Percentiles rank a stretch among this genome's conserved stretches.
phyloP scores from a whole-genome alignment of 2,797 vertebrate genomes.

The Rhadinocentrus ornatus region DNA sequence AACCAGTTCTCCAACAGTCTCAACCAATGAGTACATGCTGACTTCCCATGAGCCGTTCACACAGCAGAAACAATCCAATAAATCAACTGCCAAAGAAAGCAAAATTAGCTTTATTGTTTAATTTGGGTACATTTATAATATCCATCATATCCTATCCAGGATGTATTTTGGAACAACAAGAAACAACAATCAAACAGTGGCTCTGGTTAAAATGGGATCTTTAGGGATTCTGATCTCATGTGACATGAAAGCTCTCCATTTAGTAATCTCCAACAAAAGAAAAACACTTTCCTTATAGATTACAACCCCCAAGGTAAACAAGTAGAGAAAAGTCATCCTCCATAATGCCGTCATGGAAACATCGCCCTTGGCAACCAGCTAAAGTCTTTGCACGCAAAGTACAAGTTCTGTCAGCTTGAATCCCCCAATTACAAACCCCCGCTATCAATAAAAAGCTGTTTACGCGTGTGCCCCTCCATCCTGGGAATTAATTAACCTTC shows the following conservation, averaged over 20 bases:
- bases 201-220: not conserved
- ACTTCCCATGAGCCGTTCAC: slow-evolving; percentile 16
- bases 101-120: not conserved
- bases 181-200: not conserved
- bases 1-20: slow-evolving; percentile 3
- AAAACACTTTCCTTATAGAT: slow-evolving; percentile 19
- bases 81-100: not conserved
- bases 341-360: slow-evolving; percentile 40
- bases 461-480: slow-evolving; percentile 26
- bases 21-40: not conserved
- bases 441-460: slow-evolving; percentile 41
- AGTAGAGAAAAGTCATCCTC: slow-evolving; percentile 20
- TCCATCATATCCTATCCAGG: not conserved
- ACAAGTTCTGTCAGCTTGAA: slow-evolving; percentile 46
- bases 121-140: not conserved
- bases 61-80: slow-evolving; percentile 2
- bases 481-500: slow-evolving; percentile 61
- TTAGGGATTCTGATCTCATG: not conserved
- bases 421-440: slow-evolving; percentile 56
- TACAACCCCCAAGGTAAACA: slow-evolving; percentile 23
- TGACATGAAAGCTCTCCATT: not conserved
- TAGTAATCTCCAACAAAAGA: not conserved
- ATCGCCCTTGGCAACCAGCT: slow-evolving; percentile 55
- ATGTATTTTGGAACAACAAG: not conserved
- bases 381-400: slow-evolving; percentile 46